Evolutionary conservation across 2,888 invertebrate species (phyloP), one percentile per base, ranked within the genome.

Genomic region (Lithosia quadra): DNA sequence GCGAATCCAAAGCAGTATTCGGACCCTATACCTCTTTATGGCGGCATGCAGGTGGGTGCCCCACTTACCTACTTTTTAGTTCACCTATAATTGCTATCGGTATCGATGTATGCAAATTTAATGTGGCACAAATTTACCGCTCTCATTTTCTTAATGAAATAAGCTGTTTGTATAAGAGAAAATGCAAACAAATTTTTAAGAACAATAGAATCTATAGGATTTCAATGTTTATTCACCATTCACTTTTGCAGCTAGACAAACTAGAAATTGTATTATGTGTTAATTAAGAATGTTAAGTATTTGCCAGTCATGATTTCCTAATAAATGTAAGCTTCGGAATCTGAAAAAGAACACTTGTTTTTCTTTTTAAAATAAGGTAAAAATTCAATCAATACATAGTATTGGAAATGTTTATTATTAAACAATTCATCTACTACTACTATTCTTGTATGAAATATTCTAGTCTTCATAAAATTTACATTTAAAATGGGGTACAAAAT

Each of bases 11-110:
- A 96, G 75, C 96, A 96, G 82, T 96, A 96, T 75, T 95, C 96
- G 65, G 96, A 96, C 85, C 96, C 96, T 11, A 96, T 97, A 85
- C 97, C 97, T 7, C 89, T 97, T 55, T 97, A 96, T 84, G 97
- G 97, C 56, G 97, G 97, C 72, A 97, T 97, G 96, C 96, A 96
- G 90, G 96, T 96, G 84, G 82, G 81, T 81, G 60, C 28, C 55
- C 62, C 43, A 71, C 53, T 68, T 65, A 63, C 49, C 64, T 22
- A 61, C 59, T 64, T 24, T 63, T 69, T 13, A 69, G 33, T 58
- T 68, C 34, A 60, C 43, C 18, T 59, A 13, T 53, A 58, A 22
- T 56, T 61, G 43, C 24, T 56, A 59, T 61, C 39, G 36, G 34
- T 63, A 53, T 65, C 49, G 49, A 49, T 49, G 49, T 49, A 49